Base-by-base conservation (phyloP, 1,140 invertebrate species). In the Polyergus mexicanus region DNA sequence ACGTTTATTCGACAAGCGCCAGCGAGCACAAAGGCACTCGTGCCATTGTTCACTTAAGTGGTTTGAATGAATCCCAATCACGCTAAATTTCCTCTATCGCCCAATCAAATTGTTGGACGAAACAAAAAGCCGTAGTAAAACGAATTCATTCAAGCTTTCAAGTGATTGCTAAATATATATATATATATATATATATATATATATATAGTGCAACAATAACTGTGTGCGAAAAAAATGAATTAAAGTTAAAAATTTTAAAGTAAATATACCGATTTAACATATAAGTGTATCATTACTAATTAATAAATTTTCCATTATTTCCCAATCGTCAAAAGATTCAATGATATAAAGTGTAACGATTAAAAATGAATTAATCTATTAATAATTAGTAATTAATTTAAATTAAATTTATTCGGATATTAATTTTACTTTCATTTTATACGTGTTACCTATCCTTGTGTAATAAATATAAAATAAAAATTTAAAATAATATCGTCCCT, bases 41-140 rank as follows among this genome's bases (percentile, higher is more conserved):
- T 47, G 28, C 38, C 68, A 83, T 83, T 83, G 78, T 83, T 83
- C 78, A 74, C 68, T 74, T 83, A 83, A 83, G 78, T 83, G 68
- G 54, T 83, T 74, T 44, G 78, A 83, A 83, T 74, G 68, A 83
- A 83, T 81, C 32, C 38, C 78, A 60, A 81, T 83, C 78, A 47
- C n/a, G 78, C 78, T 60, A 83, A 83, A 83, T 83, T 83, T 83
- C 68, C 68, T 74, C 54, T 83, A 47, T 60, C 56, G 19, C 25
- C 78, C 56, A 58, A 83, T 74, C 68, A 74, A 83, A 83, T 69
- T 74, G 78, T 58, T 60, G 47, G 22, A 72, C 44, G 11, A 72
- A 74, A 74, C 78, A 83, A 83, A 83, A 83, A 83, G 56, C 68
- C 38, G 35, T 60, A 44, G 32, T 38, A 22, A 83, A 47, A 74